Conservation (phyloP, 2,797 vertebrate species). For the Coregonus sp. region DNA sequence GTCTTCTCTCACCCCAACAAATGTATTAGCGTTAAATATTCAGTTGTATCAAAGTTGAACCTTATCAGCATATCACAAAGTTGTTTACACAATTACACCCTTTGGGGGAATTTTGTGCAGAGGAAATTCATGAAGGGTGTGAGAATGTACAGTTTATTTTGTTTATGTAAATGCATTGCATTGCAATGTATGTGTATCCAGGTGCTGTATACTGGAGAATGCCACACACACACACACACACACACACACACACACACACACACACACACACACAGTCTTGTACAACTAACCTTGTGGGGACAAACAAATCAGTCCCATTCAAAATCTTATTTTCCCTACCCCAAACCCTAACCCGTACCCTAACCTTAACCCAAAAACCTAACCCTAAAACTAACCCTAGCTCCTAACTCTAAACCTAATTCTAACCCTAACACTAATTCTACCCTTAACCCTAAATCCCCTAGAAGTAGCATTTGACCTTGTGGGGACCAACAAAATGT, state of each 20-base stretch:
- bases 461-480: too few species aligned
- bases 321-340: too few species aligned
- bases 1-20: slow-evolving; percentile 6
- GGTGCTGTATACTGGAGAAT: background rate
- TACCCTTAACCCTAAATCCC: too few species aligned
- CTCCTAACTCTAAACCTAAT: too few species aligned
- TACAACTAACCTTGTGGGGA: too few species aligned
- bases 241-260: background rate
- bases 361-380: too few species aligned
- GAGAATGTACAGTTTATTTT: background rate
- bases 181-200: background rate
- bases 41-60: background rate
- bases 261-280: background rate
- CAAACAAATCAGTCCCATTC: too few species aligned
- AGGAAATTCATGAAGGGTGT: background rate
- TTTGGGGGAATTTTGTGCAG: background rate
- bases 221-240: background rate
- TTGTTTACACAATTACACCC: background rate
- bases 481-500: too few species aligned
- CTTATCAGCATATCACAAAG: background rate
- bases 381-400: too few species aligned
- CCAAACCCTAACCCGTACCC: too few species aligned
- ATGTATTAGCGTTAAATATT: slow-evolving; percentile 23
- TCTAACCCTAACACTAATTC: too few species aligned
- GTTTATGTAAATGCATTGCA: background rate